Evolutionary conservation across 1,140 invertebrate genomes (phyloP), one percentile per base, ranked within the genome.

Genomic region (Drosophila orosa): DNA sequence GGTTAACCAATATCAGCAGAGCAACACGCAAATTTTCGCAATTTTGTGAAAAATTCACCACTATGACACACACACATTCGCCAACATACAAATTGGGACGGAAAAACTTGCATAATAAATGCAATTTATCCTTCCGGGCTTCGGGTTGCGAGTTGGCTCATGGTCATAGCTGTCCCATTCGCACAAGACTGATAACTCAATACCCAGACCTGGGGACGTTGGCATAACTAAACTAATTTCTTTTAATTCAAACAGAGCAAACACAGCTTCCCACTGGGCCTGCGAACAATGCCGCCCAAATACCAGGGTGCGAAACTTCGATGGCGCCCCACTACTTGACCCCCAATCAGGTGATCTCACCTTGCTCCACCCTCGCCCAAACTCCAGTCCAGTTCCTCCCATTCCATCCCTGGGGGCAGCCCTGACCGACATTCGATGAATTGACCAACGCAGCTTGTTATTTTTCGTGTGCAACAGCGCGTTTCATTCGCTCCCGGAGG

Each of bases 351-450:
- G 24, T 48, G 40, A 40, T 45, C 27, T 35, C 25, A 19, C 37
- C 54, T 19, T 27, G 22, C 15, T 35, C 22, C n/a, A 8, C 17
- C 31, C 9, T 12, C 5, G 22, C 3, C 25, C 29, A 19, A 48
- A 24, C 33, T n/a, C 25, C 44, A 17, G 33, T 33, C 19, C 31
- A 19, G 39, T 12, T 13, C 24, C 25, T 17, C 17, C 19, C 17
- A 62, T n/a, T 31, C 68, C 52, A 40, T 33, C 42, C 37, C 71
- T 42, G 55, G 48, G 66, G 78, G 67, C 76, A 79, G 73, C 68
- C 80, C 67, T 83, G 84, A 87, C 80, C 84, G 84, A 89, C 84
- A 87, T 89, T 87, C 84, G 84, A 87, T 80, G 80, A 80, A 87
- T 87, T 89, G 84, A 89, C 84, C 84, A 89, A 87, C 71, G 80